Evolutionary conservation across 2,797 vertebrate genomes (phyloP).

Genomic region (Leptodactylus fallax): DNA sequence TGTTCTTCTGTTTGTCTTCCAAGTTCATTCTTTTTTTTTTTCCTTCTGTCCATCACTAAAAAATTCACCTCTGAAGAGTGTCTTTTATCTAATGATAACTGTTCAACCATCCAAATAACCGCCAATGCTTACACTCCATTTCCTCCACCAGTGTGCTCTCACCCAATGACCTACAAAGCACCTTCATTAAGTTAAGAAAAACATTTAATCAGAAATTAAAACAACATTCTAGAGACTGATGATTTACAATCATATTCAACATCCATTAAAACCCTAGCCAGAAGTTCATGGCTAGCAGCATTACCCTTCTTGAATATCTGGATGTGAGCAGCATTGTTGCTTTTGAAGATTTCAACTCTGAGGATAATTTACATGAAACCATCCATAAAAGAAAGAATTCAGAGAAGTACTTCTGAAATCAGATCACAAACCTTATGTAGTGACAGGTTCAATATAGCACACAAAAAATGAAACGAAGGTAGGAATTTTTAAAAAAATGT

Average conservation of each 20-base stretch:
- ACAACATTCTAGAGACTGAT: constrained; percentile 31
- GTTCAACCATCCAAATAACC: constrained; percentile 49
- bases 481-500: too few relatives aligned
- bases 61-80: constrained; percentile 46
- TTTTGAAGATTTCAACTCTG: not conserved
- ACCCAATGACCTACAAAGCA: constrained; percentile 40
- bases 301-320: not conserved
- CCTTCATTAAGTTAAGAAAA: constrained; percentile 48
- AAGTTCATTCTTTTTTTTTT: constrained; percentile 75
- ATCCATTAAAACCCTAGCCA: not conserved
- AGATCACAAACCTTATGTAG: not conserved
- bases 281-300: not conserved
- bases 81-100: constrained; percentile 61
- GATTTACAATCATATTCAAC: not conserved
- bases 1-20: constrained; percentile 78
- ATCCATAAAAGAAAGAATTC: not conserved
- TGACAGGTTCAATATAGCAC: too few relatives aligned
- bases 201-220: constrained; percentile 50
- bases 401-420: not conserved
- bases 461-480: too few relatives aligned
- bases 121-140: constrained; percentile 31
- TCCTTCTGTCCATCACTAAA: constrained; percentile 59
- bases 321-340: not conserved
- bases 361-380: too few relatives aligned
- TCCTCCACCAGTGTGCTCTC: constrained; percentile 39